phyloP scores from a whole-genome alignment of 2,888 invertebrate genomes.

The Eudemis profundana region DNA sequence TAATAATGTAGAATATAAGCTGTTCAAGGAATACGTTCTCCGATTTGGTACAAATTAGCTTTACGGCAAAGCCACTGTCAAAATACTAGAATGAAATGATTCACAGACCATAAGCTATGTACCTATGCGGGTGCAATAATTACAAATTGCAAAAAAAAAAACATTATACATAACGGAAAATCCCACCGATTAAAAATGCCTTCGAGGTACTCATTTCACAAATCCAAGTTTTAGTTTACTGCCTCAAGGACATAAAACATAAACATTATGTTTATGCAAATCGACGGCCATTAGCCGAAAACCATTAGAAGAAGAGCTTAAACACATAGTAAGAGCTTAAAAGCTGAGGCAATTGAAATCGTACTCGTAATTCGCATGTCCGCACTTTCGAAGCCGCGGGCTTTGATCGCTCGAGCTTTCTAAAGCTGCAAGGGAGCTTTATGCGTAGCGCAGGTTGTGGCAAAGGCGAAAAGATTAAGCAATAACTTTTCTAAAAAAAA shows the following conservation, averaged over 20 bases:
- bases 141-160: too few species aligned
- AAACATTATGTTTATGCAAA: conserved; percentile 22
- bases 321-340: conserved; percentile 45
- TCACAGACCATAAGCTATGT: too few species aligned
- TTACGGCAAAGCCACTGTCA: too few species aligned
- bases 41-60: too few species aligned
- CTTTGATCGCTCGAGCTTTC: conserved; percentile 46
- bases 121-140: too few species aligned
- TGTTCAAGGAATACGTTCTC: too few species aligned
- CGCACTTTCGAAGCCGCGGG: conserved; percentile 63
- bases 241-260: not conserved
- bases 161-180: too few species aligned
- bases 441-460: conserved; percentile 29
- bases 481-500: too few species aligned
- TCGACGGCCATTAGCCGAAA: conserved; percentile 39
- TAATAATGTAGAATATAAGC: too few species aligned
- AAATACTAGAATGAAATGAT: too few species aligned
- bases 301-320: conserved; percentile 45
- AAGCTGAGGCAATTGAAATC: conserved; percentile 60
- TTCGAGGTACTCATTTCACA: too few species aligned
- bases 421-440: conserved; percentile 40
- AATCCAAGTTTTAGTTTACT: not conserved
- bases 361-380: conserved; percentile 63
- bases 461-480: conserved; percentile 8
- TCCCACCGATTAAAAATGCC: too few species aligned